Base-by-base conservation (phyloP, 2,888 invertebrate genomes). In the Cataglyphis albicans region DNA sequence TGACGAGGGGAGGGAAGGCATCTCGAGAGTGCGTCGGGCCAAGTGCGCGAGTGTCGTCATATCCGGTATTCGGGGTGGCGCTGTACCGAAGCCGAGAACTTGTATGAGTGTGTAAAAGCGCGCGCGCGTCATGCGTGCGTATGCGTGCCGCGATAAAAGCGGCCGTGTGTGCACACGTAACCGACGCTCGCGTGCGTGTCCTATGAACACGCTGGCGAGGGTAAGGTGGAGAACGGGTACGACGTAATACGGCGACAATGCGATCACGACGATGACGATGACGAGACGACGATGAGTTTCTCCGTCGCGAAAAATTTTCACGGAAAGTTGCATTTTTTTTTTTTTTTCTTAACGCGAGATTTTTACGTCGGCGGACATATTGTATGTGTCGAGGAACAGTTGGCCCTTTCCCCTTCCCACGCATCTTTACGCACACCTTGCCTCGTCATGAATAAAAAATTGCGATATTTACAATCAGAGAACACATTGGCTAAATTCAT, bases 11-110 rank as follows among this genome's bases (percentile, higher is more conserved):
- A 59, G 73, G 87, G 76, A 84, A 86, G 84, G 81, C 84, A 87
- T 88, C 90, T 89, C 86, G 84, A 90, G 91, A 90, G 90, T 90
- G 89, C 87, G 91, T 91, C 90, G 90, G 92, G 92, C 91, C 92
- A 92, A 92, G 91, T 92, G 91, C 91, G 90, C 88, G 92, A 92
- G 91, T 91, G 92, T 92, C 92, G 91, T 92, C 92, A 92, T 91
- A 91, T 92, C 92, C 92, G 92, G 92, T 90, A 91, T 88, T 91
- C 89, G 87, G 89, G 91, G 90, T 90, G 91, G 89, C 87, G 89
- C 89, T 89, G 88, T 86, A 83, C 75, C 73, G 82, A 48, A 65
- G 25, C 75, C 64, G 74, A 38, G 21, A 18, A n/a, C 5, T 35
- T 9, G 35, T 18, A 29, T 18, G 57, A 35, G 65, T 55, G 21